Base-by-base conservation (phyloP, 1,140 invertebrate genomes). In the Cotesia typhae region DNA sequence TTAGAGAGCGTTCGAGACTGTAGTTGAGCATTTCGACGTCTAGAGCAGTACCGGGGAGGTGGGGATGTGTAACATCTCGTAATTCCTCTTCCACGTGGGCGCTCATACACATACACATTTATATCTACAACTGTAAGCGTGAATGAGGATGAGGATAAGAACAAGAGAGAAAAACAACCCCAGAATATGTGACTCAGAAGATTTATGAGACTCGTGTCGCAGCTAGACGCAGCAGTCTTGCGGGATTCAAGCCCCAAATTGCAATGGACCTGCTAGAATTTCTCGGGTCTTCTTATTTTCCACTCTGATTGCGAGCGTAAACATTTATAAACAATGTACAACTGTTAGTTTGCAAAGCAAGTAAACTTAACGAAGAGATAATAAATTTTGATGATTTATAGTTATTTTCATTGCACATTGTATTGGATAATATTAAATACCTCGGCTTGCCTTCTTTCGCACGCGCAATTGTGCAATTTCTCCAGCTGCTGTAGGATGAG, bases 11-110 rank as follows among this genome's bases (percentile, higher is more conserved):
- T n/a, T 51, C 47, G 7, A 51, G 47, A 51, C 47, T 51, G 7
- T 9, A 7, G 47, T n/a, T 9, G 7, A 51, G 12, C 12, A 51
- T n/a, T 9, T 51, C 35, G 55, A 66, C 57, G 64, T 12, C 12
- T 53, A 37, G n/a, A 12, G 53, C 57, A 63, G 35, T 55, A 14
- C 1, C 67, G 10, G 28, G 41, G 52, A 70, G 57, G 68, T 12
- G n/a, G 57, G 74, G 71, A 35, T 55, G 20, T 37, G 41, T 37
- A 64, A 57, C 64, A 61, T 12, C 17, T 73, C 53, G 81, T 82
- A 84, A 84, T 84, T 84, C 81, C 82, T 78, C 74, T 57, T 82
- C 76, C 82, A 82, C 82, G 82, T 83, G 82, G 79, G 75, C 70
- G 71, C 75, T 71, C 73, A 72, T 53, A 66, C 51, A 47, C 41